Conservation (phyloP, 64 coral and sea anemone species). For the Acropora yongei region DNA sequence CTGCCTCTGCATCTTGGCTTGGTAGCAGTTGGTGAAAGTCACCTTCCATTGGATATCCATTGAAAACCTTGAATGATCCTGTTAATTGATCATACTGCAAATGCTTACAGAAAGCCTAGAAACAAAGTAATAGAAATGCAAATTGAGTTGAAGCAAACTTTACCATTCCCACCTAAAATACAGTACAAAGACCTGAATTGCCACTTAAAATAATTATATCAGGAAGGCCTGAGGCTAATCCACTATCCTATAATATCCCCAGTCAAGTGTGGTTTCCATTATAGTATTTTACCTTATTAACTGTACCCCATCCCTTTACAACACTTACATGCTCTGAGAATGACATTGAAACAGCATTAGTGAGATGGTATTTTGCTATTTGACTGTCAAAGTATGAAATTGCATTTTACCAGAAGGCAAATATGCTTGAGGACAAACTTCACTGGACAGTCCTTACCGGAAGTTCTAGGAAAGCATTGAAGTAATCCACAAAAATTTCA, state of each 20-base stretch:
- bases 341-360: too few species aligned
- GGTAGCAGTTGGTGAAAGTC: slow-evolving; percentile 10
- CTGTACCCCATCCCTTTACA: too few species aligned
- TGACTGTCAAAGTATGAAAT: too few species aligned
- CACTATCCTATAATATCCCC: too few species aligned
- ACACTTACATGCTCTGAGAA: too few species aligned
- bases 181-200: too few species aligned
- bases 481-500: slow-evolving; percentile 97
- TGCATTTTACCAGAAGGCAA: neutral
- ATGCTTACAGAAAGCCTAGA: slow-evolving; percentile 76
- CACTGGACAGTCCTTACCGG: slow-evolving; percentile 61
- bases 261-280: too few species aligned
- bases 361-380: too few species aligned
- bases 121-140: neutral
- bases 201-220: too few species aligned
- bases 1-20: slow-evolving; percentile 67
- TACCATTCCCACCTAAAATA: too few species aligned
- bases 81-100: slow-evolving; percentile 84
- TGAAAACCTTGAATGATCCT: slow-evolving; percentile 66
- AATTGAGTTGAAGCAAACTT: neutral
- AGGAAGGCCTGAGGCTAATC: too few species aligned
- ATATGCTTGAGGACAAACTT: neutral
- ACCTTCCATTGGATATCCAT: slow-evolving; percentile 1
- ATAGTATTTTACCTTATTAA: too few species aligned
- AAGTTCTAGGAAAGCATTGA: slow-evolving; percentile 86